A percentile compares a stretch with the other conserved stretches of the same genome.
phyloP scores from a whole-genome alignment of 1,140 invertebrate genomes.

The Drosophila carrolli region DNA sequence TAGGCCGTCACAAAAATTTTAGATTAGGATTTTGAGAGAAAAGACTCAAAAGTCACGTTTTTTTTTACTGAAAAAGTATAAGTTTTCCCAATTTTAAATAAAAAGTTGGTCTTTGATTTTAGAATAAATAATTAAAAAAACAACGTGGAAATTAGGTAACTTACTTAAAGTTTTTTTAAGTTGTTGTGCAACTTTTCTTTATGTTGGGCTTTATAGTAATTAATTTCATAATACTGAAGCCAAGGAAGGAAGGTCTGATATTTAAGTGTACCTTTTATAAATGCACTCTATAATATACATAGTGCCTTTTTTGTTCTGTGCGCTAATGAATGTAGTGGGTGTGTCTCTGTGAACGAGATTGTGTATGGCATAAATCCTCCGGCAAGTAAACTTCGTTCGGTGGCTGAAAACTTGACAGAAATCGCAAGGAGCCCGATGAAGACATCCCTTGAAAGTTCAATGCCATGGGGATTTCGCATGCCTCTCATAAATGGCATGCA shows the following conservation, averaged over 20 bases:
- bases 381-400: constrained; percentile 15
- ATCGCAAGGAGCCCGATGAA: not conserved
- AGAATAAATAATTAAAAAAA: too few species aligned
- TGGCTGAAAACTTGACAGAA: constrained; percentile 19
- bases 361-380: constrained; percentile 21
- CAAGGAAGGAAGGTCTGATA: not conserved
- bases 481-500: constrained; percentile 67
- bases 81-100: too few species aligned
- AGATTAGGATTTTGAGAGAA: too few species aligned
- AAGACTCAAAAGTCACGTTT: too few species aligned
- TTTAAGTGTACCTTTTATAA: not conserved
- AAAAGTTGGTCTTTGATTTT: too few species aligned
- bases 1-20: too few species aligned
- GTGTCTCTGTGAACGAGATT: constrained; percentile 23
- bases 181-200: too few species aligned
- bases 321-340: constrained; percentile 22
- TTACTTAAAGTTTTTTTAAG: too few species aligned
- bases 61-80: too few species aligned
- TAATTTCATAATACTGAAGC: too few species aligned
- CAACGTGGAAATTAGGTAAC: too few species aligned
- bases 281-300: not conserved
- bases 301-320: not conserved
- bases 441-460: constrained; percentile 52
- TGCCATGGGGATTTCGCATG: constrained; percentile 37
- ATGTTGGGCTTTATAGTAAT: too few species aligned